Evolutionary conservation across 2,888 invertebrate genomes (phyloP), one percentile per base, ranked within the genome.

Genomic region (Lypha dubia): DNA sequence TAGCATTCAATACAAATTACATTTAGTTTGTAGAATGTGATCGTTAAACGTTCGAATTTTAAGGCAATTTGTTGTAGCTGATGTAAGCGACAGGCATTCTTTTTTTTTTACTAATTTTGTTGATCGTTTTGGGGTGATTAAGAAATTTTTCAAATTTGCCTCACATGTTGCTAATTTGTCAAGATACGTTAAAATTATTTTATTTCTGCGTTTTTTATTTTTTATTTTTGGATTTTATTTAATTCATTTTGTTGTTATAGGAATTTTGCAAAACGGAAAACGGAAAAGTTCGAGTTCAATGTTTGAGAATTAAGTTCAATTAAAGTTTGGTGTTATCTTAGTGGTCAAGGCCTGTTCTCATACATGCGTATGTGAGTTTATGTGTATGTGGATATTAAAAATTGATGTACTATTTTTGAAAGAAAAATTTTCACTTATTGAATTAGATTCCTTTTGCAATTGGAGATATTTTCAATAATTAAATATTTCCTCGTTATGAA

Each of bases 101-200:
- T n/a, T 82, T 84, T 76, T 82, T 84, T 76, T 70, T 74, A 84
- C 79, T 84, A 86, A 86, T 70, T 73, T 28, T 5, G 65, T 70
- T 76, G 73, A 82, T 79, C 84, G 74, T 68, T 75, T 84, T 79
- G 58, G 68, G 74, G 74, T 76, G 86, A 86, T 86, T 86, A 86
- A 81, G 84, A 86, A 86, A 86, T 86, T 83, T 71, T 83, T 86
- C 7, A 83, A 86, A 86, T 86, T 86, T 80, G 76, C 80, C 86
- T 80, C 83, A 86, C 84, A 86, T 86, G 86, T 86, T 86, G 83
- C 77, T 73, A 81, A 84, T 84, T 84, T 84, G 84, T 84, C 84
- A 84, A 79, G 77, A n/a, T 53, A 84, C 79, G 70, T 65, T 76
- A 24, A 63, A 53, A 68, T 70, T 65, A 41, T 56, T 53, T n/a